Percentiles rank a stretch among this genome's conserved stretches.
phyloP scores from a whole-genome alignment of 2,888 invertebrate species.

The Chironomus tentans region DNA sequence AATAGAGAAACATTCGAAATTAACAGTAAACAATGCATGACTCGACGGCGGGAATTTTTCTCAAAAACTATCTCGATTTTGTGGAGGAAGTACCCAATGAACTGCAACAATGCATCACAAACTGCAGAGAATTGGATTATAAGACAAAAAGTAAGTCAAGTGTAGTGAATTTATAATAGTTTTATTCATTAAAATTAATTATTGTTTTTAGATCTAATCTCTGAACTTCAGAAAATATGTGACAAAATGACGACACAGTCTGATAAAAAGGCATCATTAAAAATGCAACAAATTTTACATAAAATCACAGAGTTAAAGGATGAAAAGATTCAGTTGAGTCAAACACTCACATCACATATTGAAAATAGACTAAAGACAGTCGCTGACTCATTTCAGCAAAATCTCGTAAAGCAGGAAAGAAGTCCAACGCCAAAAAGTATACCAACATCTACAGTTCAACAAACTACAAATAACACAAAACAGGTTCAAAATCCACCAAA shows the following conservation, averaged over 20 bases:
- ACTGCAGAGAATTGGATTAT: conserved; percentile 79
- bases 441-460: neutral
- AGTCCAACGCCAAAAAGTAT: neutral
- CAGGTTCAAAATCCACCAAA: neutral
- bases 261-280: neutral
- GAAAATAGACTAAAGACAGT: neutral
- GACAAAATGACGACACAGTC: neutral
- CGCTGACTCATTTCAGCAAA: neutral
- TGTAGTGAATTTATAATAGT: neutral
- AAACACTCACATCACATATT: neutral
- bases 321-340: neutral
- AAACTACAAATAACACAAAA: neutral
- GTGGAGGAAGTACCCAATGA: conserved; percentile 82
- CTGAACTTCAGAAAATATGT: neutral
- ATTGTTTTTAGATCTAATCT: neutral
- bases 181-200: neutral
- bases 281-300: neutral
- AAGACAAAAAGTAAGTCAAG: neutral
- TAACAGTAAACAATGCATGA: no score
- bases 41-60: conserved; percentile 77
- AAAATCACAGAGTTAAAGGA: neutral
- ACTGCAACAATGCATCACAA: conserved; percentile 64
- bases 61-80: conserved; percentile 92
- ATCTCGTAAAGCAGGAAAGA: neutral
- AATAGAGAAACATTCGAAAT: no score